These are phyloP conservation scores for Ischnus inquisitorius DNA, from an alignment of 2,888 invertebrate genomes.

Conservation along the genomic window DNA sequence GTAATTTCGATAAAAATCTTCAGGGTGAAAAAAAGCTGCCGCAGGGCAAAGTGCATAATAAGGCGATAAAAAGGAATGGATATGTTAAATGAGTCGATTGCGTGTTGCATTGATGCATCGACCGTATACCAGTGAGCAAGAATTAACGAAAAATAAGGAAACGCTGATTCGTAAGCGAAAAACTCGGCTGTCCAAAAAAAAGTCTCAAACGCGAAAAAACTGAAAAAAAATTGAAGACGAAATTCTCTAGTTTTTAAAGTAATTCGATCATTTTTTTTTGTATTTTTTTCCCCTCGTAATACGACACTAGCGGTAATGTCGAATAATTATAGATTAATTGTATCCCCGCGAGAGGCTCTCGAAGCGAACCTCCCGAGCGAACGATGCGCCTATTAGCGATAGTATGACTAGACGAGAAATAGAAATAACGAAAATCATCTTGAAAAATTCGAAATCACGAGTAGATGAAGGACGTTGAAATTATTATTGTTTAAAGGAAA, in stretches of 20 bases:
- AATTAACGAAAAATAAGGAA: slow-evolving; percentile 56
- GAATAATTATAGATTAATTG: slow-evolving; percentile 79
- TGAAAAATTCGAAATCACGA: slow-evolving; percentile 72
- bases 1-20: slow-evolving; percentile 18
- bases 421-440: slow-evolving; percentile 65
- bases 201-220: slow-evolving; percentile 37
- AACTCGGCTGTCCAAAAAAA: slow-evolving; percentile 49
- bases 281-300: slow-evolving; percentile 70
- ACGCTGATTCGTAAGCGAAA: slow-evolving; percentile 45
- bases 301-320: slow-evolving; percentile 66
- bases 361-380: slow-evolving; percentile 70
- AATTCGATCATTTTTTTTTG: slow-evolving; percentile 76
- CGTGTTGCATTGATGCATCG: slow-evolving; percentile 68
- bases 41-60: slow-evolving; percentile 83
- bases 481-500: slow-evolving; percentile 71
- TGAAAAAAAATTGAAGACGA: slow-evolving; percentile 34
- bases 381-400: slow-evolving; percentile 80
- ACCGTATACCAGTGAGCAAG: slow-evolving; percentile 80
- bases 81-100: slow-evolving; percentile 76
- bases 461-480: slow-evolving; percentile 74
- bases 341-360: slow-evolving; percentile 65
- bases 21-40: slow-evolving; percentile 76
- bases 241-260: slow-evolving; percentile 79
- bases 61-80: slow-evolving; percentile 71
- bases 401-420: slow-evolving; percentile 74